These are phyloP conservation scores for Phaethornis superciliosus DNA, from an alignment of 2,113 vertebrate genomes.

Conservation along the genomic window DNA sequence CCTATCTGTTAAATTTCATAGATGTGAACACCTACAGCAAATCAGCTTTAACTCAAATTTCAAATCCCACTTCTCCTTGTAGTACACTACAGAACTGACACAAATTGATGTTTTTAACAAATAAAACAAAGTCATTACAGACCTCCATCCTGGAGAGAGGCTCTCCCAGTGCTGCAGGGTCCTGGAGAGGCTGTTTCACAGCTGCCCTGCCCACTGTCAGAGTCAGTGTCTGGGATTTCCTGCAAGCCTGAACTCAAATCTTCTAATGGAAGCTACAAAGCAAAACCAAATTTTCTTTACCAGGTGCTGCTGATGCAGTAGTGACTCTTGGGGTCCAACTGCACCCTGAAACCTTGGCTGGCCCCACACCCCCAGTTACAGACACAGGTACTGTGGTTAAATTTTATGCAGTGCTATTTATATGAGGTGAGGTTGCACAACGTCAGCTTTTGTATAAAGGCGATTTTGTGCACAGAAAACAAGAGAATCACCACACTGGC, in stretches of 20 bases:
- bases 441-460: accelerated
- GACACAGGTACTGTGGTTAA: no score
- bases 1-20: neutral
- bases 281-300: neutral
- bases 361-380: no score
- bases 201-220: constrained; percentile 87
- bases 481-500: accelerated
- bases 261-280: constrained; percentile 25
- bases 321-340: accelerated
- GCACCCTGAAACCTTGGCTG: no score
- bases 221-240: constrained; percentile 75
- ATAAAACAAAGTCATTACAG: neutral
- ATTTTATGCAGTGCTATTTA: no score
- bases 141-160: constrained; percentile 64
- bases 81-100: neutral
- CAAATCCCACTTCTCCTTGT: neutral
- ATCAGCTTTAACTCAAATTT: neutral
- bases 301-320: accelerated
- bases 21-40: neutral
- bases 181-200: constrained; percentile 67
- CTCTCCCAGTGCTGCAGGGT: neutral
- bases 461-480: accelerated
- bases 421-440: accelerated
- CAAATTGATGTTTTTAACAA: neutral
- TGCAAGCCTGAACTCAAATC: constrained; percentile 15